Evolutionary conservation across 2,888 invertebrate genomes (phyloP).

Genomic region (Trilocha varians): DNA sequence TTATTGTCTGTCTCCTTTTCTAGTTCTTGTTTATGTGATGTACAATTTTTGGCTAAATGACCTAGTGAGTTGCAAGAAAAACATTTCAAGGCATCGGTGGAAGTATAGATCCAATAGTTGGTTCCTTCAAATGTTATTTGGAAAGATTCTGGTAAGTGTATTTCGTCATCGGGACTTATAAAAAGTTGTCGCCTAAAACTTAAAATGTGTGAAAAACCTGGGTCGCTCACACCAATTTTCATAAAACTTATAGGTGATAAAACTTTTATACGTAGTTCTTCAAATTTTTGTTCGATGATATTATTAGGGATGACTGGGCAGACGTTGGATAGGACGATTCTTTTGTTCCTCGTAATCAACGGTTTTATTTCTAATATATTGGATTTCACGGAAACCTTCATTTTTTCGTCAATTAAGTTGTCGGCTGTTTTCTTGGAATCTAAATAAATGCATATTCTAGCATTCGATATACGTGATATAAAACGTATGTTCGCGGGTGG

Average conservation of each 20-base stretch:
- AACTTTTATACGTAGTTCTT: constrained; percentile 1
- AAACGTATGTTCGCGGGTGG: too few species aligned
- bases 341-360: constrained; percentile 13
- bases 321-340: constrained; percentile 13
- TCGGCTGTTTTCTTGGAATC: too few species aligned
- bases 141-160: too few species aligned
- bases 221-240: constrained; percentile 6
- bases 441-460: too few species aligned
- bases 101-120: constrained; percentile 6
- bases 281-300: constrained; percentile 6
- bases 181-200: constrained; percentile 10
- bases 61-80: constrained; percentile 4
- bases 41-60: constrained; percentile 8
- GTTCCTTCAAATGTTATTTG: constrained; percentile 2
- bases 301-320: constrained; percentile 11
- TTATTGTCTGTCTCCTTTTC: too few species aligned
- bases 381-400: too few species aligned
- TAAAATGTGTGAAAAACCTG: constrained; percentile 9
- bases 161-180: constrained; percentile 1
- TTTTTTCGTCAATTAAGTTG: too few species aligned
- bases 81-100: constrained; percentile 5
- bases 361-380: constrained; percentile 11
- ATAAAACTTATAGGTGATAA: constrained; percentile 4
- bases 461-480: too few species aligned
- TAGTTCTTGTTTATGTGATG: neutral